A percentile compares a stretch with the other conserved stretches of the same genome.
Conservation (phyloP, 2,797 vertebrate genomes). For the Trachops cirrhosus region DNA sequence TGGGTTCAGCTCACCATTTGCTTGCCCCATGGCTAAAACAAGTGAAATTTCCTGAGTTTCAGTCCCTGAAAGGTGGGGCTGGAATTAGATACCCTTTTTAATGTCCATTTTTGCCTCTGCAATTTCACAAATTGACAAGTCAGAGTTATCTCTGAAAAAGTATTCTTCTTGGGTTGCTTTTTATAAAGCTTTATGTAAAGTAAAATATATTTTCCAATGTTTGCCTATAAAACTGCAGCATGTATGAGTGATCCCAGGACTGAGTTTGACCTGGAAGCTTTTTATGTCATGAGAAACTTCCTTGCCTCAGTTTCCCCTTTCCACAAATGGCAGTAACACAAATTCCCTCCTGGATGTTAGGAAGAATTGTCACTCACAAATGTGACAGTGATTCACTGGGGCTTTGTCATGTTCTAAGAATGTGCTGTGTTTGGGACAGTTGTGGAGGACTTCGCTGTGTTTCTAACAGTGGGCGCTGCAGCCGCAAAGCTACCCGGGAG, state of each 20-base stretch:
- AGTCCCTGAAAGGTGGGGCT: background rate
- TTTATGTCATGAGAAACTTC: background rate
- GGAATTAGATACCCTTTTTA: background rate
- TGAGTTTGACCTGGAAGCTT: background rate
- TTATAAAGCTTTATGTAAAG: background rate
- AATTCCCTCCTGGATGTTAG: background rate
- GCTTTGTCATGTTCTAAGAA: slow-evolving; percentile 47
- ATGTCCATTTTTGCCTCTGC: background rate
- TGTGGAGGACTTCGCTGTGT: background rate
- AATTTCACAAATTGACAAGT: background rate
- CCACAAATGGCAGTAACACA: background rate
- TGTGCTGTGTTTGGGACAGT: slow-evolving; percentile 31
- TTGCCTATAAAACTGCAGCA: background rate
- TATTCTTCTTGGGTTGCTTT: background rate
- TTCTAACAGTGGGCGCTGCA: background rate
- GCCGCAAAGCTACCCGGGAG: background rate
- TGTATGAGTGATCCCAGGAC: background rate
- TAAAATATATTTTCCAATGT: background rate
- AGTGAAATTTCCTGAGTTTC: slow-evolving; percentile 20
- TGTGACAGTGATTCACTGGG: slow-evolving; percentile 31
- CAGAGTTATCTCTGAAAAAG: background rate
- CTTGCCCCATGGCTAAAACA: background rate
- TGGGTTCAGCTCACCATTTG: background rate
- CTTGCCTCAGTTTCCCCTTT: slow-evolving; percentile 59
- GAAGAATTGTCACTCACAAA: slow-evolving; percentile 12